A percentile compares a stretch with the other conserved stretches of the same genome.
Evolutionary conservation across 2,888 invertebrate species (phyloP).

Genomic region (Plebejus melissa): DNA sequence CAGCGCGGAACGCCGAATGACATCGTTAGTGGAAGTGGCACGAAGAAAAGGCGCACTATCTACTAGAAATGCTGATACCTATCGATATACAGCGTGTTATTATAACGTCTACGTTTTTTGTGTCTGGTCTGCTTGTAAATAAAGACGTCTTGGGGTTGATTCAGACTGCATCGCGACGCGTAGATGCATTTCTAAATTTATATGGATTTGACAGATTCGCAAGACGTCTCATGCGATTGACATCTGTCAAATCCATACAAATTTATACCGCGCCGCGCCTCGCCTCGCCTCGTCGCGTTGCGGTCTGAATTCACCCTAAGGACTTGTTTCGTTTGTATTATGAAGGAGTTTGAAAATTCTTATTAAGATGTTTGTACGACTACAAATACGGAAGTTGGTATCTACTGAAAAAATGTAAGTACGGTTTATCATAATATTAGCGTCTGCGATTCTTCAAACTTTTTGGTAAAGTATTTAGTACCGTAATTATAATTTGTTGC

Average conservation of each 20-base stretch:
- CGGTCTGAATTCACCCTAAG: not conserved
- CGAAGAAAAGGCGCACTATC: constrained; percentile 77
- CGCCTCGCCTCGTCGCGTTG: too few relatives aligned
- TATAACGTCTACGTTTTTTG: constrained; percentile 6
- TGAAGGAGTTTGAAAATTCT: not conserved
- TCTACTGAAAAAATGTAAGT: too few relatives aligned
- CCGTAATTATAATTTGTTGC: too few relatives aligned
- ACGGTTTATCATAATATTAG: too few relatives aligned
- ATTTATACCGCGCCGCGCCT: too few relatives aligned
- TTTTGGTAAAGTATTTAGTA: too few relatives aligned
- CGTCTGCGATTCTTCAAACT: too few relatives aligned
- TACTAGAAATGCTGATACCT: constrained; percentile 54
- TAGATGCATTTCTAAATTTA: too few relatives aligned
- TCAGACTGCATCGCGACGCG: too few relatives aligned
- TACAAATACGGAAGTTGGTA: not conserved
- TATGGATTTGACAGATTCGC: too few relatives aligned
- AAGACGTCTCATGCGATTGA: too few relatives aligned
- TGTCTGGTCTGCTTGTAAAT: not conserved
- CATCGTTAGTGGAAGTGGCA: constrained; percentile 75
- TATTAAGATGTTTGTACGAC: not conserved
- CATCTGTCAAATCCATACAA: too few relatives aligned
- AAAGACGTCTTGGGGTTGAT: not conserved
- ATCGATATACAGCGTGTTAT: constrained; percentile 57
- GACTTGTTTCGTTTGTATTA: not conserved
- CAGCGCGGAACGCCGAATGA: constrained; percentile 71